Evolutionary conservation across 2,888 invertebrate species (phyloP), one percentile per base, ranked within the genome.

Genomic region (Pardosa pseudoannulata): DNA sequence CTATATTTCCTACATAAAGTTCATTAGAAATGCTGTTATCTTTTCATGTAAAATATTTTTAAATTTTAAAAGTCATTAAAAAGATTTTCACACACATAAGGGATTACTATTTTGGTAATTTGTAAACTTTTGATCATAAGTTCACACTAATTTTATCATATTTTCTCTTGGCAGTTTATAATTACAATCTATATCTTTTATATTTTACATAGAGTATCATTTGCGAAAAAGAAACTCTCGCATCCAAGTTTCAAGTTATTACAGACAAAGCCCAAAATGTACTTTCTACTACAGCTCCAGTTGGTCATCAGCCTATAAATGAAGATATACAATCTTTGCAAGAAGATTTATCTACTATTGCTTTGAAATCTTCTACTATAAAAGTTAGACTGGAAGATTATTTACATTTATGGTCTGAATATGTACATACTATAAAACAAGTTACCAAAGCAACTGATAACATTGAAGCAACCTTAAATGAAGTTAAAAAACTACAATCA

Each of bases 181-280:
- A n/a, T n/a, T n/a, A n/a, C n/a, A n/a, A 7, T 36, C 36, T 36
- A 9, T 36, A 9, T 9, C 36, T 9, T 72, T 65, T 80, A 82
- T 31, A 13, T 41, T 75, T 36, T 79, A 82, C 88, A 1, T 95
- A 98, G 93, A 97, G 97, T 91, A 93, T 98, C 68, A 93, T 97
- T 68, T 92, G 97, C n/a, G 94, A 95, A 88, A 98, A 98, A 92
- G 98, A 98, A 90, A 97, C 97, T 92, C 98, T 98, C 2, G 97
- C 96, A 90, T 94, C 95, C 0, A 96, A 96, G 91, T 95, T 97
- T 36, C 97, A 98, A 91, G 94, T 94, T 72, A 94, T 96, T 62
- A 95, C 97, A n/a, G 98, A 98, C 90, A 92, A 96, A 89, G 97
- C 97, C 0, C 98, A 98, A 92, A 95, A 94, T 89, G 96, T 98